Percentiles rank a stretch among this genome's conserved stretches.
phyloP scores from a whole-genome alignment of 2,888 invertebrate genomes.

The Cephonodes hylas region DNA sequence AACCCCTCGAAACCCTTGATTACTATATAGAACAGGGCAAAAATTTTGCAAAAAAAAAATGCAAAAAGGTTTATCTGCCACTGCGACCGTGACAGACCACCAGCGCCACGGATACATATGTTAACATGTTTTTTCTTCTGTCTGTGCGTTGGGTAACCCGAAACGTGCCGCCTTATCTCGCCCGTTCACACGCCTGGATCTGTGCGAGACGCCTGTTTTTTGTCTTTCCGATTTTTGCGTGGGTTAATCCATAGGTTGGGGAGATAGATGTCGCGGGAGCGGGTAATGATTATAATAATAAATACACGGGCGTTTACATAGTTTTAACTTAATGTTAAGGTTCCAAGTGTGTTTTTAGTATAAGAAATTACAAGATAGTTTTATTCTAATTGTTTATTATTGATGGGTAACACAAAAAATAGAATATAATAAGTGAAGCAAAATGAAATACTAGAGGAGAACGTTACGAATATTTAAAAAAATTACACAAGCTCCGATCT shows the following conservation, averaged over 20 bases:
- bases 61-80: not conserved
- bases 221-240: conserved; percentile 29
- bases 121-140: conserved; percentile 40
- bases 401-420: too few species aligned
- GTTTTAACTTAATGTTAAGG: too few species aligned
- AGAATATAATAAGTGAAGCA: too few species aligned
- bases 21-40: not conserved
- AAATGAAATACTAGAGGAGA: too few species aligned
- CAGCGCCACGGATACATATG: conserved; percentile 28
- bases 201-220: conserved; percentile 53
- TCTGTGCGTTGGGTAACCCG: conserved; percentile 40
- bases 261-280: not conserved
- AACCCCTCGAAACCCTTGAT: not conserved
- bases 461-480: too few species aligned
- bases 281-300: not conserved
- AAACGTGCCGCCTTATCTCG: conserved; percentile 43
- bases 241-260: not conserved
- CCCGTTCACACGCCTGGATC: conserved; percentile 62
- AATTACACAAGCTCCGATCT: too few species aligned
- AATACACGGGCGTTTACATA: too few species aligned
- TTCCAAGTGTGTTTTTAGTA: too few species aligned
- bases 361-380: too few species aligned
- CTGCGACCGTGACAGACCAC: not conserved
- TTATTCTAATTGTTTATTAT: too few species aligned
- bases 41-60: not conserved